phyloP scores from a whole-genome alignment of 2,888 invertebrate genomes.

The Neria commutata region DNA sequence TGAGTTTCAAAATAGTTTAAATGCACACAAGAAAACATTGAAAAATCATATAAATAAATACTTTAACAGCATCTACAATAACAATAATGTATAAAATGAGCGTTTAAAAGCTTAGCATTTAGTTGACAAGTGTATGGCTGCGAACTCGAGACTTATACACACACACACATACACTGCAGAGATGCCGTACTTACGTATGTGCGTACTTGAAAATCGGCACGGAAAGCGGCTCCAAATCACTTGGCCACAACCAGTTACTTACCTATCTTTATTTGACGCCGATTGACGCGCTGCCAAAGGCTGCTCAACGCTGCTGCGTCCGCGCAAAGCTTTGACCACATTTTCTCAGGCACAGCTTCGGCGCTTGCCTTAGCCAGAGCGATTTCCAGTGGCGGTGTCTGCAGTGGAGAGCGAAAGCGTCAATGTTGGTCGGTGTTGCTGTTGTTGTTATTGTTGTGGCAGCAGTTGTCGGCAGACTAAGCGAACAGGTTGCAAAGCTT shows the following conservation, averaged over 20 bases:
- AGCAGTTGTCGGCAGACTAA: slow-evolving; percentile 42
- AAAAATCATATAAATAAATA: not conserved
- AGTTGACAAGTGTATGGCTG: not conserved
- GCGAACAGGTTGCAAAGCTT: slow-evolving; percentile 47
- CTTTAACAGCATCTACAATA: not conserved
- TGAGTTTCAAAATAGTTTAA: not conserved
- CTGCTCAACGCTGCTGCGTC: not conserved
- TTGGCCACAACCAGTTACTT: slow-evolving; percentile 4
- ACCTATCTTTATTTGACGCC: slow-evolving; percentile 16
- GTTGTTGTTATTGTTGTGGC: slow-evolving; percentile 21
- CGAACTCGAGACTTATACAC: not conserved
- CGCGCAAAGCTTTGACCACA: not conserved
- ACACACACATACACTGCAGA: not conserved
- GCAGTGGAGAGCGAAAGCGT: not conserved
- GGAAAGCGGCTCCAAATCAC: not conserved
- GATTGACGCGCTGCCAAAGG: slow-evolving; percentile 5
- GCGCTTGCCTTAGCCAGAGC: no score
- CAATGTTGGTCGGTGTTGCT: slow-evolving; percentile 12
- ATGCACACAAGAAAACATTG: not conserved
- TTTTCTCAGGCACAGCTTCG: no score
- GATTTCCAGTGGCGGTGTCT: slow-evolving; percentile 1
- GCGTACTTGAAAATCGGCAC: not conserved
- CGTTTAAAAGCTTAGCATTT: slow-evolving; percentile 12
- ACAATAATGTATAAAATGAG: not conserved
- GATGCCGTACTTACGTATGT: not conserved